These are phyloP conservation scores for Lagopus muta DNA, from an alignment of 2,113 vertebrate species.

Conservation along the genomic window DNA sequence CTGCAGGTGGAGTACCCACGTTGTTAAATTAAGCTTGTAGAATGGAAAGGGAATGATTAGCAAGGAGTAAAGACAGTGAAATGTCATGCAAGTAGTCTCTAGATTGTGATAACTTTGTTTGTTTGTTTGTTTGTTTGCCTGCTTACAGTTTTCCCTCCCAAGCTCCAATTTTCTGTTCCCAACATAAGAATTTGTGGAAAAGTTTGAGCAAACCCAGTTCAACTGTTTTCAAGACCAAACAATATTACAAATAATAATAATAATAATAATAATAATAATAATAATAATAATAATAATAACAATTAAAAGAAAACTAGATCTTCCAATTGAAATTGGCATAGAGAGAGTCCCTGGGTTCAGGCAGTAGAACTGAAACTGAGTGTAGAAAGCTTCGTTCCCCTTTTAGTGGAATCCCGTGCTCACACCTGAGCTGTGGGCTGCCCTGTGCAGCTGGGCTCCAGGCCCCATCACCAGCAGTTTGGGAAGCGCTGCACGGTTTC, in stretches of 20 bases:
- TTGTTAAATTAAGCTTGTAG: not conserved
- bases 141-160: not conserved
- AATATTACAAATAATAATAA: too few relatives aligned
- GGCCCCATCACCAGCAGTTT: not conserved
- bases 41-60: not conserved
- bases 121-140: not conserved
- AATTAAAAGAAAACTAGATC: constrained; percentile 7
- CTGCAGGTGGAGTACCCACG: not conserved
- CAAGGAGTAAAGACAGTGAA: not conserved
- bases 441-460: not conserved
- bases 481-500: not conserved
- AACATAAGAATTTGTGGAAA: not conserved
- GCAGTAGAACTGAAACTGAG: not conserved
- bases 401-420: fast-evolving
- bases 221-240: not conserved
- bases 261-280: not conserved
- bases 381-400: not conserved
- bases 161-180: not conserved
- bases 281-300: not conserved
- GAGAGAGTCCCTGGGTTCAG: not conserved
- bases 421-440: not conserved
- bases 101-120: not conserved
- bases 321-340: not conserved
- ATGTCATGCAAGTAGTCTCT: not conserved
- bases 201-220: not conserved